phyloP scores from a whole-genome alignment of 1,140 invertebrate genomes.

The Caenorhabditis latens region DNA sequence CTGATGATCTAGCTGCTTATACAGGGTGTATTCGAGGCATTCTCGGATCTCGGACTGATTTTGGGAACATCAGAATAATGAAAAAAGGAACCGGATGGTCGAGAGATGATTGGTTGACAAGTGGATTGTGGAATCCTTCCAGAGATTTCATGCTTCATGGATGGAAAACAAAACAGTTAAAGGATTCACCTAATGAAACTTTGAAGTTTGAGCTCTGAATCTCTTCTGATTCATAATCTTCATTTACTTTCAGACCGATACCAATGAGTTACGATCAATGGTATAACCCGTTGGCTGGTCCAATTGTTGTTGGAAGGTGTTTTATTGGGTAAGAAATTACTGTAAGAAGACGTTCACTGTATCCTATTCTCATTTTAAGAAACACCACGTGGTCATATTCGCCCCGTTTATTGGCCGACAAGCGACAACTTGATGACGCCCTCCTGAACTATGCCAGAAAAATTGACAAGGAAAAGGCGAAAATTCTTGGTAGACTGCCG shows the following conservation, averaged over 20 bases:
- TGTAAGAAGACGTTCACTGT: too few species aligned
- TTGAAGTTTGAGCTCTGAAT: background rate
- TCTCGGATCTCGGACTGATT: conserved; percentile 7
- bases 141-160: conserved; percentile 1
- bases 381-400: background rate
- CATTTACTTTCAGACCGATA: background rate
- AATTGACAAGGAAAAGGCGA: background rate
- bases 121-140: background rate
- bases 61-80: conserved; percentile 54
- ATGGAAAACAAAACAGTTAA: conserved; percentile 17
- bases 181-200: background rate
- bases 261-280: background rate
- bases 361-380: background rate
- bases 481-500: background rate
- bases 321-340: background rate
- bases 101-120: conserved; percentile 57
- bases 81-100: conserved; percentile 60
- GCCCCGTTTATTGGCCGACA: background rate
- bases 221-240: background rate
- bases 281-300: background rate
- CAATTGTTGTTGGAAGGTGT: background rate
- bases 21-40: conserved; percentile 57
- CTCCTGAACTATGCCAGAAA: background rate
- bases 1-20: conserved; percentile 56
- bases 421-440: background rate